A percentile compares a stretch with the other conserved stretches of the same genome.
These are phyloP conservation scores for Papilio elwesi DNA, from an alignment of 2,888 invertebrate genomes.

Conservation along the genomic window DNA sequence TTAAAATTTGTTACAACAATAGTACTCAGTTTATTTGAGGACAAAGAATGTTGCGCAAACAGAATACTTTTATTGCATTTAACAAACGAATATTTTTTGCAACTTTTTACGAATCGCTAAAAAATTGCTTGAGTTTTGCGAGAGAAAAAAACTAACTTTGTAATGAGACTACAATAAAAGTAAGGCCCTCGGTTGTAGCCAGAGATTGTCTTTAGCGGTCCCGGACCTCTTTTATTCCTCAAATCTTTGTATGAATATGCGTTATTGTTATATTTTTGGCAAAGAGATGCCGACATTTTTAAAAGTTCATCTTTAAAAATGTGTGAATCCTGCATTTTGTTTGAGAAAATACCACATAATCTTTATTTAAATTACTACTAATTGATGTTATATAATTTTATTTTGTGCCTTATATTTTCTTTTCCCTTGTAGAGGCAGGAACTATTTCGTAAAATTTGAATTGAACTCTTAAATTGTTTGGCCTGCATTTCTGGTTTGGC, in stretches of 20 bases:
- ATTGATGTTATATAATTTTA: no score
- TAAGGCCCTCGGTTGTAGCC: conserved; percentile 45
- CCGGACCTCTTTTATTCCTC: conserved; percentile 52
- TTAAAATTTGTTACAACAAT: conserved; percentile 50
- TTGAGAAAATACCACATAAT: no score
- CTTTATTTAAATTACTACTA: no score
- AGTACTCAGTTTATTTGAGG: conserved; percentile 45
- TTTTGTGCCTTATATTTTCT: no score
- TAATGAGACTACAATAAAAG: conserved; percentile 52
- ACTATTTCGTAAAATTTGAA: no score
- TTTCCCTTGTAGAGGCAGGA: no score
- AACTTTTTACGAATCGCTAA: conserved; percentile 58
- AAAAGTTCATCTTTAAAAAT: conserved; percentile 26
- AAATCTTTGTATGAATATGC: conserved; percentile 49
- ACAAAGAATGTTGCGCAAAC: conserved; percentile 64
- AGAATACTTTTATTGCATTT: conserved; percentile 52
- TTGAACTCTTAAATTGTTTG: no score
- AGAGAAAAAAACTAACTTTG: conserved; percentile 57
- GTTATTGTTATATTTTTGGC: conserved; percentile 54
- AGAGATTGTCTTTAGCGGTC: conserved; percentile 58
- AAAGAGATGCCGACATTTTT: conserved; percentile 55
- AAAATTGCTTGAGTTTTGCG: conserved; percentile 60
- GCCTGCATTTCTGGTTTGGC: no score
- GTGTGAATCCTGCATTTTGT: background rate
- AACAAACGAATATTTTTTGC: conserved; percentile 70